These are phyloP conservation scores for Ictalurus furcatus DNA, from an alignment of 2,113 vertebrate species.

Conservation along the genomic window DNA sequence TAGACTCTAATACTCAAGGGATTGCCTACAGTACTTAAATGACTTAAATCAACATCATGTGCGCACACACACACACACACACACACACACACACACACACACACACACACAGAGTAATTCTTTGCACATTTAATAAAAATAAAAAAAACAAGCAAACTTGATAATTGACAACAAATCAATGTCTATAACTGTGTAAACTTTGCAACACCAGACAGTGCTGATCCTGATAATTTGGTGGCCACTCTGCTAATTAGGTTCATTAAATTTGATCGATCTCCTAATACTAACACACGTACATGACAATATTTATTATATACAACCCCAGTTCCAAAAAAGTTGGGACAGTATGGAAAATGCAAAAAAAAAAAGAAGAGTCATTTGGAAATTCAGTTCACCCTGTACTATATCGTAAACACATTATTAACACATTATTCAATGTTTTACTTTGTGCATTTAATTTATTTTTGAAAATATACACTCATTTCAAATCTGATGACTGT, in stretches of 20 bases:
- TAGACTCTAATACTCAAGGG: neutral
- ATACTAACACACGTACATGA: neutral
- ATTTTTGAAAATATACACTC: no score
- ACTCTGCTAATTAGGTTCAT: neutral
- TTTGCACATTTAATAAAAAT: neutral
- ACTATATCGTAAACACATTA: no score
- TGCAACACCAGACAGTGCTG: neutral
- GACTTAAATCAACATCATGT: neutral
- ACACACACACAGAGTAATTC: neutral
- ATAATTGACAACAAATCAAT: neutral
- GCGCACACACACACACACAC: neutral
- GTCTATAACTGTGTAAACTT: neutral
- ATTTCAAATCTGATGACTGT: no score
- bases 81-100: neutral
- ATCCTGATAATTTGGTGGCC: neutral
- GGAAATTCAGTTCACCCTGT: no score
- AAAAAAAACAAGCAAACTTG: neutral
- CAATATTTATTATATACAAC: neutral
- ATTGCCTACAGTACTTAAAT: neutral
- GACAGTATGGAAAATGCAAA: no score
- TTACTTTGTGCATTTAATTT: no score
- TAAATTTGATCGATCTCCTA: neutral
- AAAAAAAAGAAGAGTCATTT: no score
- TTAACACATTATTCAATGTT: no score
- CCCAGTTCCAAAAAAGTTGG: no score